phyloP scores from a whole-genome alignment of 2,113 vertebrate genomes.

The Bostrychus sinensis region DNA sequence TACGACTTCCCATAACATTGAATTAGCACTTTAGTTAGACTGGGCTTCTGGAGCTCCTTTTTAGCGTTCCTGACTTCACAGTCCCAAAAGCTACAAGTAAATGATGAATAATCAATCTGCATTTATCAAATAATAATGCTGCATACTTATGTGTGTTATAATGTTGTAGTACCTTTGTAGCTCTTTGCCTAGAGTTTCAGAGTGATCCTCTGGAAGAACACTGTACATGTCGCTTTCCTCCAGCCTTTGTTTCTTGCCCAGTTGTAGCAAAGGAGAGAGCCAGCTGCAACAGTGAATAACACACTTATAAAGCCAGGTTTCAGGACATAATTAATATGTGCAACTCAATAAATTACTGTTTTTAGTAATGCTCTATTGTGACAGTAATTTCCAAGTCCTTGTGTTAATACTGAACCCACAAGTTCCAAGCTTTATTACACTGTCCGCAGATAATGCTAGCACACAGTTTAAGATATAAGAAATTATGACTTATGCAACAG shows the following conservation, averaged over 20 bases:
- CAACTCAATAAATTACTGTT: too few species aligned
- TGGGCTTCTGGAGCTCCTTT: conserved; percentile 80
- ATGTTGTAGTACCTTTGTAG: conserved; percentile 81
- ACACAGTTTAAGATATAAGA: too few species aligned
- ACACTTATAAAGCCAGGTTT: background rate
- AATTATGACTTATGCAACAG: too few species aligned
- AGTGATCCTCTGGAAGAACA: conserved; percentile 86
- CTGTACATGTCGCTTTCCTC: conserved; percentile 91
- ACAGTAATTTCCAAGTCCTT: too few species aligned
- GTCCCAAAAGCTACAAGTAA: conserved; percentile 80
- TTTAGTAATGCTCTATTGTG: too few species aligned
- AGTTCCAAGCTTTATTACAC: too few species aligned
- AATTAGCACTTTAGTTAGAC: conserved; percentile 86
- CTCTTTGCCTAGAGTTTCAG: conserved; percentile 84
- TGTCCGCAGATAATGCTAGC: too few species aligned
- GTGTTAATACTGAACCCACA: too few species aligned
- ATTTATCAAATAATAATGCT: background rate
- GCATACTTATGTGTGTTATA: background rate
- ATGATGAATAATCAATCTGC: background rate
- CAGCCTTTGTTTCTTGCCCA: conserved; percentile 84
- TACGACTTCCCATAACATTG: conserved; percentile 89
- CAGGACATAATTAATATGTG: too few species aligned
- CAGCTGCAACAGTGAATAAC: conserved; percentile 78
- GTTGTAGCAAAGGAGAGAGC: conserved; percentile 88
- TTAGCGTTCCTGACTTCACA: conserved; percentile 83